Conservation (phyloP, 2,797 vertebrate genomes). For the Myripristis jacobus region DNA sequence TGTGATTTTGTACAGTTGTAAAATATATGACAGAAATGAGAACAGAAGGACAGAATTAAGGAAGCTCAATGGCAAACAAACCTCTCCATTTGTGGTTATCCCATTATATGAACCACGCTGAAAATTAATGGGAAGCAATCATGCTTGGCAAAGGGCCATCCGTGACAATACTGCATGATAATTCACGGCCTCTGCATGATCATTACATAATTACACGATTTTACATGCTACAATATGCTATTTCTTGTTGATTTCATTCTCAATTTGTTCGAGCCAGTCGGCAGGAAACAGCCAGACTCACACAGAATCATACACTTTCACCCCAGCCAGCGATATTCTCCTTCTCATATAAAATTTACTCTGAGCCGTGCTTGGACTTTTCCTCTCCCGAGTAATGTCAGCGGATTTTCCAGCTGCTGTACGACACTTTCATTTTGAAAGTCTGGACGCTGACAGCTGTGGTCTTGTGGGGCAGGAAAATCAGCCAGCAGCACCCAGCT, state of each 20-base stretch:
- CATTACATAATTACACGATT: conserved; percentile 42
- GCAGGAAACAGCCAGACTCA: conserved; percentile 37
- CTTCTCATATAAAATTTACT: conserved; percentile 50
- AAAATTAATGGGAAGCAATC: conserved; percentile 54
- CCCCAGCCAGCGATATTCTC: conserved; percentile 21
- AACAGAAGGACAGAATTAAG: neutral
- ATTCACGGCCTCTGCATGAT: conserved; percentile 38
- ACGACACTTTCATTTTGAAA: conserved; percentile 39
- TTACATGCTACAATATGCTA: conserved; percentile 29
- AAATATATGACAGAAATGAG: conserved; percentile 1
- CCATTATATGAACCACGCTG: conserved; percentile 31
- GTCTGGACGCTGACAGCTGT: conserved; percentile 44
- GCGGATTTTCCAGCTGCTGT: conserved; percentile 51
- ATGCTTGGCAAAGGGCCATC: conserved; percentile 39
- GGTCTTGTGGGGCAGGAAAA: conserved; percentile 28
- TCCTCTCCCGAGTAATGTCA: conserved; percentile 49
- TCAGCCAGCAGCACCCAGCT: conserved; percentile 29
- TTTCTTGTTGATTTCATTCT: conserved; percentile 52
- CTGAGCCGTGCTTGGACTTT: conserved; percentile 45
- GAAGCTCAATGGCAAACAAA: conserved; percentile 10
- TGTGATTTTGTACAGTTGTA: conserved; percentile 10
- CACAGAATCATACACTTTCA: neutral
- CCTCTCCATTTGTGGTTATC: conserved; percentile 15
- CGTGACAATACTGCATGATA: conserved; percentile 51
- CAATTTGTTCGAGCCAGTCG: conserved; percentile 39